Base-by-base conservation (phyloP, 2,113 vertebrate genomes). In the Gymnobelideus leadbeateri region DNA sequence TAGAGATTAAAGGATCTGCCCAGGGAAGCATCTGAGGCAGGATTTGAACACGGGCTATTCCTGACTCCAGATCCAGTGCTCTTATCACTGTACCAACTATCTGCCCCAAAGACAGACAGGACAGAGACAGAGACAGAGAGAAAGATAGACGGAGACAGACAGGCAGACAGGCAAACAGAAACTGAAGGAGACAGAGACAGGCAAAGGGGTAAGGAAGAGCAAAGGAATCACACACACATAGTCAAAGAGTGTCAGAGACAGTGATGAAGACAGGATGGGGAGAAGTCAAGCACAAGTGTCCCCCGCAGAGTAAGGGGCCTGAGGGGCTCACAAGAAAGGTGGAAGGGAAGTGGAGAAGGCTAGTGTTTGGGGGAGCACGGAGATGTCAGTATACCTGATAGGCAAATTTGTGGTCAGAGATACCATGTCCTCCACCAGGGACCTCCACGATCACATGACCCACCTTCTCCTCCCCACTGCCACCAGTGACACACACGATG, bases 401-500 rank as follows among this genome's bases (percentile, higher is more conserved):
- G 96, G 98, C 99, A 98, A 99, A 99, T 51, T 95, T 92, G 52
- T 99, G 99, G n/a, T 92, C 99, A 52, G 99, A 99, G 95, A 98
- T 52, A 11, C 99, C 99, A 1, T 97, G 98, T 92, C 99, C 99
- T 98, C 99, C 99, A 96, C 99, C 99, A 1, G 98, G 98, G 43
- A 99, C 99, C 95, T 99, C 98, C 94, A 99, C 99, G 0, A 98
- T 99, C 4, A 99, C 97, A 0, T 98, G 97, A 2, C 99, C 99
- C 3, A 95, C 92, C 96, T 97, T 99, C 98, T 99, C 99, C 8
- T 98, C 98, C 49, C 97, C 77, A n/a, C 99, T 99, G 91, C 98
- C 97, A 0, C 98, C 98, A 0, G 99, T 99, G 97, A 98, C 55
- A 7, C 99, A 99, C 51, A 99, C 99, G 1, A 99, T 99, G 96